Percentiles rank a stretch among this genome's conserved stretches.
phyloP scores from a whole-genome alignment of 2,888 invertebrate genomes.

The Tenthredo livida region DNA sequence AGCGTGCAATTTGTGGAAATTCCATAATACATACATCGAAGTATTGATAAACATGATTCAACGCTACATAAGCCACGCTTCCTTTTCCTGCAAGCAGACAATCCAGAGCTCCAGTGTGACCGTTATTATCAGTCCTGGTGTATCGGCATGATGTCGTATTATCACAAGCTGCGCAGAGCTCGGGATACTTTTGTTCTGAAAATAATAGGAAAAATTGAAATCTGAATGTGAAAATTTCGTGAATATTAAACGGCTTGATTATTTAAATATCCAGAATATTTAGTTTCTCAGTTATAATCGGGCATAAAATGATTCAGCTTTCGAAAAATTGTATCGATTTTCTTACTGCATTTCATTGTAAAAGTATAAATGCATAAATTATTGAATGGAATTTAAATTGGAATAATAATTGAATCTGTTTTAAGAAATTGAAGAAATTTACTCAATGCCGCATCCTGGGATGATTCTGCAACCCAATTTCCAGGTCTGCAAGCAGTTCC shows the following conservation, averaged over 20 bases:
- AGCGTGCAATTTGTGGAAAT: not conserved
- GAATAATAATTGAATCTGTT: conserved; percentile 31
- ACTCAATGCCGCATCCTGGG: conserved; percentile 82
- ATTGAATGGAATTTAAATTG: not conserved
- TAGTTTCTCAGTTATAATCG: not conserved
- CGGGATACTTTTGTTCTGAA: conserved; percentile 80
- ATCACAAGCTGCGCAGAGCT: conserved; percentile 82
- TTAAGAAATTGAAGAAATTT: conserved; percentile 65
- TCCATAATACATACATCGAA: conserved; percentile 77
- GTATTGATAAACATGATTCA: conserved; percentile 79
- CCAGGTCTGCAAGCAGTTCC: conserved; percentile 87
- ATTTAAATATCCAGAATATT: not conserved
- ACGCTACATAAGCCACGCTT: conserved; percentile 83
- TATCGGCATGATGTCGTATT: conserved; percentile 70
- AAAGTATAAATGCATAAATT: not conserved
- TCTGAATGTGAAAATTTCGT: not conserved
- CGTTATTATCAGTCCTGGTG: conserved; percentile 77
- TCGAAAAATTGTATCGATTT: not conserved
- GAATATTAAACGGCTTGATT: not conserved
- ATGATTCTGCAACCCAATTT: conserved; percentile 81
- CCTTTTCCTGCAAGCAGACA: conserved; percentile 81
- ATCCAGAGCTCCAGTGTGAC: conserved; percentile 83
- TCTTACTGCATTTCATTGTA: not conserved
- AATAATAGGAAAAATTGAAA: not conserved
- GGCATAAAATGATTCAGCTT: not conserved